Evolutionary conservation across 2,888 invertebrate species (phyloP).

Genomic region (Heteromurus nitidus): DNA sequence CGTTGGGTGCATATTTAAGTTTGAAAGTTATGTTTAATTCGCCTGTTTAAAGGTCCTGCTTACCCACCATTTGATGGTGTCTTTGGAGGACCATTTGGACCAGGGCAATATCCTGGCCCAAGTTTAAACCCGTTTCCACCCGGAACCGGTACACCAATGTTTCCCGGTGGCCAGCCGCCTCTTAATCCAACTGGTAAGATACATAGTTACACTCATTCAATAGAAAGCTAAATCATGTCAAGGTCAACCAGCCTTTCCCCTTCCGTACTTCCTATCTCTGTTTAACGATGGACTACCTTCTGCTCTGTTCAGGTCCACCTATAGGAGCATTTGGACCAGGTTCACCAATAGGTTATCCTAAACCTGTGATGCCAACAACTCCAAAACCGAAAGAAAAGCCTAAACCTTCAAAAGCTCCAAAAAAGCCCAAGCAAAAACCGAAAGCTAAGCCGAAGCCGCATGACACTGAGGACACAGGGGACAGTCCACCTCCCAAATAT

Average conservation of each 20-base stretch:
- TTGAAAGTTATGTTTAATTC: slow-evolving; percentile 5
- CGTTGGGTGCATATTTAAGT: too few relatives aligned
- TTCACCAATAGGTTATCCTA: slow-evolving; percentile 24
- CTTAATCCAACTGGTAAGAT: slow-evolving; percentile 45
- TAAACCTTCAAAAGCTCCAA: slow-evolving; percentile 11
- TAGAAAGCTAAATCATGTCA: too few relatives aligned
- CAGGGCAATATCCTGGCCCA: slow-evolving; percentile 56
- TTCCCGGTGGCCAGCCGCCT: slow-evolving; percentile 36
- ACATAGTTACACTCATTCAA: too few relatives aligned
- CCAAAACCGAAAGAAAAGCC: slow-evolving; percentile 1
- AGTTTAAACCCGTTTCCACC: slow-evolving; percentile 26
- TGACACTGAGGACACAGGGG: neutral
- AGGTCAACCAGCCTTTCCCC: too few relatives aligned
- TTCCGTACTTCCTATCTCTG: too few relatives aligned
- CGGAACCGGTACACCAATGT: slow-evolving; percentile 41
- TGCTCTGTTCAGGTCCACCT: slow-evolving; percentile 43
- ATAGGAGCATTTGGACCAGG: slow-evolving; percentile 41
- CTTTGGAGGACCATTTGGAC: slow-evolving; percentile 71
- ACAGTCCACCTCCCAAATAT: neutral
- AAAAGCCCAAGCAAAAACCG: slow-evolving; percentile 13
- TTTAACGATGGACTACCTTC: too few relatives aligned
- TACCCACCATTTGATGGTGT: slow-evolving; percentile 72
- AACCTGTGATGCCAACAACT: slow-evolving; percentile 3
- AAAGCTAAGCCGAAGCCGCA: neutral
- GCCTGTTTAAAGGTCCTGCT: slow-evolving; percentile 53